Base-by-base conservation (phyloP, 2,113 vertebrate species). In the Sciurus niger region DNA sequence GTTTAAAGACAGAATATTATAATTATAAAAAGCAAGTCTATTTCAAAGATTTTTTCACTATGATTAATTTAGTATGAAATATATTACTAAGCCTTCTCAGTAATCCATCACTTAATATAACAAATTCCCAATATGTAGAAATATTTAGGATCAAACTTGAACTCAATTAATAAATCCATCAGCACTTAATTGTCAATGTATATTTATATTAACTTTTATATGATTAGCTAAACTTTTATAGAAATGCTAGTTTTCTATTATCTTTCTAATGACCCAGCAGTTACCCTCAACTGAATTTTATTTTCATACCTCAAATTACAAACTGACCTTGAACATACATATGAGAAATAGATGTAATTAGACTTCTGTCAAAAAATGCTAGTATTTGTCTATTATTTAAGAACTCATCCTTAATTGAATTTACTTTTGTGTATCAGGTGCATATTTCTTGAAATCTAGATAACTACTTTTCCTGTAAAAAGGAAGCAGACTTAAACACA, bases 401-500 rank as follows among this genome's bases (percentile, higher is more conserved):
- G 53, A 20, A 93, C 34, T 28, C 73, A 85, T 84, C 7, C 34
- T 91, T 55, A 37, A 60, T 79, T 77, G n/a, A 73, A 95, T 87
- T 92, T 70, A 96, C 82, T 94, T 97, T 89, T 72, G 53, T 89
- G 68, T 3, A 87, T 43, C 76, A 86, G 53, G 53, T 86, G 28
- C 25, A 28, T 58, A 84, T 34, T 82, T 94, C 55, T 93, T 94
- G 28, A 63, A 14, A 82, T 74, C 43, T 89, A 85, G 25, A 89
- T 76, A 51, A 86, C 40, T 89, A 51, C 25, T 79, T 95, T 94
- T 96, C 86, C 79, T 95, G 22, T 91, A 92, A 94, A 65, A 96
- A 63, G 85, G 82, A 83, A 91, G 48, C 68, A 96, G 88, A 79
- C 86, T 96, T 97, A 94, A 96, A 97, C 34, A 92, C 82, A 95